These are phyloP conservation scores for Pionites leucogaster DNA, from an alignment of 2,113 vertebrate species.

Conservation along the genomic window DNA sequence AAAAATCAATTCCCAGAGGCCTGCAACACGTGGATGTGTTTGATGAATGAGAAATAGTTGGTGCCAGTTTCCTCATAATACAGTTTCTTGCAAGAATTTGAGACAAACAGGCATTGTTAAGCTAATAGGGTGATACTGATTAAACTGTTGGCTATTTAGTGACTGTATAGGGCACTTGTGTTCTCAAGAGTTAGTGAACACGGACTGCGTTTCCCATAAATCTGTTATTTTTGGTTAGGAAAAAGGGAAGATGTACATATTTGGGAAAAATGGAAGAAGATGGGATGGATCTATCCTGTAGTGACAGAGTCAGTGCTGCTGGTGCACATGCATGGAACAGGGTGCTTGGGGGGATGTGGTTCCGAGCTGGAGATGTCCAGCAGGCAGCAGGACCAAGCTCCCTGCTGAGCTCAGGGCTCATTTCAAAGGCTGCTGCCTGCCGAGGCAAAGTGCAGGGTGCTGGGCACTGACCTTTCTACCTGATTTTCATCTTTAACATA, in stretches of 20 bases:
- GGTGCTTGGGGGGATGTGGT: accelerated
- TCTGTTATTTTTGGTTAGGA: neutral
- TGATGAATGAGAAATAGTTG: neutral
- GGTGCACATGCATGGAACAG: accelerated
- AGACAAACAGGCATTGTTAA: neutral
- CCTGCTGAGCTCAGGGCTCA: neutral
- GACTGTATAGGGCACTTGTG: accelerated
- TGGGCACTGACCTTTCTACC: neutral
- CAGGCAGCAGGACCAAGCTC: accelerated
- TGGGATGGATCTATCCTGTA: accelerated
- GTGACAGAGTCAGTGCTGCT: accelerated
- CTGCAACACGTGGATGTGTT: accelerated
- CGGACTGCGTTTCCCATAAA: neutral
- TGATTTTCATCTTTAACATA: accelerated
- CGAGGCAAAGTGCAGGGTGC: neutral
- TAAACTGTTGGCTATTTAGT: neutral
- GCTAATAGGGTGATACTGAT: neutral
- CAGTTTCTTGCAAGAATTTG: neutral
- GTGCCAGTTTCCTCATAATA: neutral
- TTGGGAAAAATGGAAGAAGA: neutral
- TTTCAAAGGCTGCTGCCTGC: neutral
- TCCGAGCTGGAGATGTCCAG: neutral
- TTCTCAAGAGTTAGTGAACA: neutral
- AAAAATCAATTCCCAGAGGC: neutral
- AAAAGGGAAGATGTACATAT: neutral